Conservation (phyloP, 2,797 vertebrate species). For the Melopsittacus undulatus region DNA sequence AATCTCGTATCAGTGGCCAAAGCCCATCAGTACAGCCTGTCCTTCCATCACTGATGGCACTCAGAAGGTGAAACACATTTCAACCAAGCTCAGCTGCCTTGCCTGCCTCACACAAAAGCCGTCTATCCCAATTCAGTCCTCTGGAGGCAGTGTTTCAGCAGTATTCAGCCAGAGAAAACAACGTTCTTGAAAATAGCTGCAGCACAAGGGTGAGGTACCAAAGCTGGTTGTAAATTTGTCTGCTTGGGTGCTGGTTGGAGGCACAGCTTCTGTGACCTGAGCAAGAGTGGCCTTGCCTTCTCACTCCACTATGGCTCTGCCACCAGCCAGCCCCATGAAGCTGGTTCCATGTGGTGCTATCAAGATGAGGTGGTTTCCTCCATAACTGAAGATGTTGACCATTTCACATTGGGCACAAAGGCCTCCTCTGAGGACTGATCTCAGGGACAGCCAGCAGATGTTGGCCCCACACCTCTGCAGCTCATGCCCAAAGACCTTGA, state of each 20-base stretch:
- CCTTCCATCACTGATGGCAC: neutral
- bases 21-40: neutral
- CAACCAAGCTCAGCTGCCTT: neutral
- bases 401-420: neutral
- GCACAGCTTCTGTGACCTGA: rapidly evolving
- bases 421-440: no score
- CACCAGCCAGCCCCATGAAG: rapidly evolving
- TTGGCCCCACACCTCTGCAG: neutral
- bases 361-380: neutral
- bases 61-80: neutral
- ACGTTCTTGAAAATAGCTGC: neutral
- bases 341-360: neutral
- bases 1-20: neutral
- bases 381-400: neutral
- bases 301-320: rapidly evolving
- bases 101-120: neutral
- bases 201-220: rapidly evolving
- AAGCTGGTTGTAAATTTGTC: neutral
- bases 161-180: neutral
- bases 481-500: neutral
- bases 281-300: no score
- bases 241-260: no score
- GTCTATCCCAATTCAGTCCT: neutral
- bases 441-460: neutral
- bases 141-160: neutral